Conservation (phyloP, 2,888 invertebrate genomes). For the Noctua janthe region DNA sequence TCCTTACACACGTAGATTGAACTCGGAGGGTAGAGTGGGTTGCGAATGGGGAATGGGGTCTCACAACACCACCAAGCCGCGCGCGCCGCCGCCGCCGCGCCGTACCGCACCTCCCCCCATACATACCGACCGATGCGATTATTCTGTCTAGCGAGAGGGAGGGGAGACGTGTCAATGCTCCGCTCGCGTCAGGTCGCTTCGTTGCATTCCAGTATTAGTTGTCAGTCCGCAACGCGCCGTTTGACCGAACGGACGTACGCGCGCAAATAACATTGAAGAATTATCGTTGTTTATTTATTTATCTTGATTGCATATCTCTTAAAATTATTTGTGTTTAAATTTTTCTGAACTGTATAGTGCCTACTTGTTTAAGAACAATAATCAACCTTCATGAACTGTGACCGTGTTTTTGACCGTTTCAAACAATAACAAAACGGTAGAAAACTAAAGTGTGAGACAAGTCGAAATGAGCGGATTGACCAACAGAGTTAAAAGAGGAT, state of each 20-base stretch:
- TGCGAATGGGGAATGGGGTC: slow-evolving; percentile 67
- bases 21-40: slow-evolving; percentile 67
- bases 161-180: slow-evolving; percentile 82
- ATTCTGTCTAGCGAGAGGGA: slow-evolving; percentile 87
- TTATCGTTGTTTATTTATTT: slow-evolving; percentile 78
- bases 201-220: slow-evolving; percentile 72
- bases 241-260: slow-evolving; percentile 78
- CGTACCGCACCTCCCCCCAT: slow-evolving; percentile 50
- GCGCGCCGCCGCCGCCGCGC: slow-evolving; percentile 59
- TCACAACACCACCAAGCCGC: slow-evolving; percentile 61
- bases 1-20: slow-evolving; percentile 61
- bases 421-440: slow-evolving; percentile 84
- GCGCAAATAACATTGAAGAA: slow-evolving; percentile 68
- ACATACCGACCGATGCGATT: slow-evolving; percentile 77
- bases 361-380: slow-evolving; percentile 65
- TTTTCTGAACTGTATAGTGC: slow-evolving; percentile 59
- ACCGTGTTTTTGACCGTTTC: slow-evolving; percentile 83
- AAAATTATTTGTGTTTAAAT: slow-evolving; percentile 67
- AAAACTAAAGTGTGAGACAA: slow-evolving; percentile 82
- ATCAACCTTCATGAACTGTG: slow-evolving; percentile 84
- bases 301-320: slow-evolving; percentile 78
- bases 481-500: slow-evolving; percentile 89
- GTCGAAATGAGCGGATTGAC: slow-evolving; percentile 90
- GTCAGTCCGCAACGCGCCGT: slow-evolving; percentile 87
- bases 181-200: slow-evolving; percentile 76